Conservation (phyloP, 2,888 invertebrate genomes). For the Meiosimyza platycephala region DNA sequence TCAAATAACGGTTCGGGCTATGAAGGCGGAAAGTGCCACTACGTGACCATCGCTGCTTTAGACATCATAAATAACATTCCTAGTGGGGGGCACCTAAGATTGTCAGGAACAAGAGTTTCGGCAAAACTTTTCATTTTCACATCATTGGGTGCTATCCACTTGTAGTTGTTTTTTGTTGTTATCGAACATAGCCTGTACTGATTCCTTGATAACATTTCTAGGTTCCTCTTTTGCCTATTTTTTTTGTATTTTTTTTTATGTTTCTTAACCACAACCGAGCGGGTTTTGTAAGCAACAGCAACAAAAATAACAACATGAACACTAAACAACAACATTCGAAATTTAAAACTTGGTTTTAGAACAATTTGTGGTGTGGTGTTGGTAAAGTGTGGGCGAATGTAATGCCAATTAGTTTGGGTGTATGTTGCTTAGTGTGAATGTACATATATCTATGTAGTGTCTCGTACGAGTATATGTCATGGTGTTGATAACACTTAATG, state of each 20-base stretch:
- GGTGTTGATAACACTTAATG: neutral
- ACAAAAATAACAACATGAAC: neutral
- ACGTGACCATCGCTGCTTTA: no score
- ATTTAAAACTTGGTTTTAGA: neutral
- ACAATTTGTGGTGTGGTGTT: neutral
- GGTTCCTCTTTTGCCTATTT: neutral
- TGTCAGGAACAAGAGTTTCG: no score
- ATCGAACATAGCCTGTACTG: neutral
- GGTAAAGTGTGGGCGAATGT: conserved; percentile 8
- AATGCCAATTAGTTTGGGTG: conserved; percentile 12
- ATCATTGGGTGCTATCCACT: neutral
- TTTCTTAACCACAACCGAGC: neutral
- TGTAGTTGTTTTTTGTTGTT: neutral
- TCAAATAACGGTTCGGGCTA: no score
- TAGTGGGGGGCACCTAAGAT: no score
- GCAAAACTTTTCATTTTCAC: conserved; percentile 14
- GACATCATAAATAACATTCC: no score
- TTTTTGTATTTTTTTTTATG: neutral
- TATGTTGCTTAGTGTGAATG: neutral
- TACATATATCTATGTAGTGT: no score
- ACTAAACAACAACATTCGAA: no score
- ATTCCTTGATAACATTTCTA: neutral
- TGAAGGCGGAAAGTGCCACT: no score
- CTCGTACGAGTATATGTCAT: neutral
- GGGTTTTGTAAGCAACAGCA: neutral